Percentiles rank a stretch among this genome's conserved stretches.
Evolutionary conservation across 2,888 invertebrate genomes (phyloP).

Genomic region (Sinodicranocentrus sp.): DNA sequence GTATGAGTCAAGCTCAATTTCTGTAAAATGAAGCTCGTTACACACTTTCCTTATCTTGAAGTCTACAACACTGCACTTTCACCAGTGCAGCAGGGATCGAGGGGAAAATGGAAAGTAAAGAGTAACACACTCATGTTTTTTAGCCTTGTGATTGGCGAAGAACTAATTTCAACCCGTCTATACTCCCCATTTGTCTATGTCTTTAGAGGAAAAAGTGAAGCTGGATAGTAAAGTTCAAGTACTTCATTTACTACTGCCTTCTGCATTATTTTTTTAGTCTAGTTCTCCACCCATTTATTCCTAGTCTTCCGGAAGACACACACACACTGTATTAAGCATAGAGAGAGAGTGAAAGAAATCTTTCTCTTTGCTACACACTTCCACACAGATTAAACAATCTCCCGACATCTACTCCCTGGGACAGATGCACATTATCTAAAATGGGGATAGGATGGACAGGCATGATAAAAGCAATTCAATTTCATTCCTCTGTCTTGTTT

Average conservation of each 20-base stretch:
- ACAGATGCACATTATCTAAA: too few species aligned
- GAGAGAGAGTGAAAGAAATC: too few species aligned
- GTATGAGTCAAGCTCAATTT: constrained; percentile 39
- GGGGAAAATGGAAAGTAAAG: not conserved
- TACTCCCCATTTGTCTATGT: constrained; percentile 45
- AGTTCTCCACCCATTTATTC: not conserved
- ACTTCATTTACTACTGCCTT: constrained; percentile 19
- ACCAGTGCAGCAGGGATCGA: not conserved
- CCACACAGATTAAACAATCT: too few species aligned
- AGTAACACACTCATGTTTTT: not conserved
- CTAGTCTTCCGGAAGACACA: too few species aligned
- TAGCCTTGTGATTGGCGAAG: not conserved
- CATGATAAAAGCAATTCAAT: constrained; percentile 4
- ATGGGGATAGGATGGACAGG: too few species aligned
- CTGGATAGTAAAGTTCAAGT: constrained; percentile 39
- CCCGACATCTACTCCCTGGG: too few species aligned
- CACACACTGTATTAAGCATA: too few species aligned
- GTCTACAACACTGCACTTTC: not conserved
- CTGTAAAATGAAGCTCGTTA: not conserved
- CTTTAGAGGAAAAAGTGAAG: not conserved
- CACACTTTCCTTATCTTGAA: too few species aligned
- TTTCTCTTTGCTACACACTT: too few species aligned
- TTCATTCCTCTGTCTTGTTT: not conserved
- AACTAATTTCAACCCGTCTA: constrained; percentile 50
- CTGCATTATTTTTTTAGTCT: not conserved